A percentile compares a stretch with the other conserved stretches of the same genome.
phyloP scores from a whole-genome alignment of 1,140 invertebrate species.

The Dreissena rostriformis region DNA sequence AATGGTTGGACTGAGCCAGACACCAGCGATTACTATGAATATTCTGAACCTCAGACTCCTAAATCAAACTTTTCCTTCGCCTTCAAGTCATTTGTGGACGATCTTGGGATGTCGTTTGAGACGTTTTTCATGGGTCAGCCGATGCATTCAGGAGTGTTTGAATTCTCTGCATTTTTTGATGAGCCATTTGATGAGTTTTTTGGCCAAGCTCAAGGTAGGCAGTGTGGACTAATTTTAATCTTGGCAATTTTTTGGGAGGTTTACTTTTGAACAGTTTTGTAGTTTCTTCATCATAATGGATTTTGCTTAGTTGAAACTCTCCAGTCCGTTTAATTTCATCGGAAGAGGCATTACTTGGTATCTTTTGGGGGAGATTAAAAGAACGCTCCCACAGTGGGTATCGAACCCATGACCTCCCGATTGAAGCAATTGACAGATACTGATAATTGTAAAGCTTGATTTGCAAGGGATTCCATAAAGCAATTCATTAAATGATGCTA shows the following conservation, averaged over 20 bases:
- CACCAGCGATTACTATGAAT: slow-evolving; percentile 53
- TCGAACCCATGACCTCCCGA: too few species aligned
- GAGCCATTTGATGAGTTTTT: slow-evolving; percentile 62
- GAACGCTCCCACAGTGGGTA: too few species aligned
- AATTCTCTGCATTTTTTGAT: slow-evolving; percentile 64
- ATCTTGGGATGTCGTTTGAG: slow-evolving; percentile 59
- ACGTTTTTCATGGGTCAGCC: slow-evolving; percentile 58
- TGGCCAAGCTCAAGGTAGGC: too few species aligned
- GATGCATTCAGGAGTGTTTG: slow-evolving; percentile 18
- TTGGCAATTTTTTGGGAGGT: not conserved
- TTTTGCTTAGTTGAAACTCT: too few species aligned
- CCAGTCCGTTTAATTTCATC: too few species aligned
- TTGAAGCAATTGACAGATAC: too few species aligned
- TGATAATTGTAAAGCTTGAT: too few species aligned
- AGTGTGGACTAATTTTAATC: not conserved
- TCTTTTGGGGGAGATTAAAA: too few species aligned
- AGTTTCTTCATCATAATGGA: not conserved
- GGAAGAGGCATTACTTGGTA: too few species aligned
- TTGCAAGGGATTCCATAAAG: too few species aligned
- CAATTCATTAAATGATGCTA: too few species aligned
- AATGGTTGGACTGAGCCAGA: slow-evolving; percentile 48
- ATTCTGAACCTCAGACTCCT: slow-evolving; percentile 2
- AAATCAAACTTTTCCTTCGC: slow-evolving; percentile 62
- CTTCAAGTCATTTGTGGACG: slow-evolving; percentile 68
- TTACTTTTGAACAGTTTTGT: not conserved